These are phyloP conservation scores for Tamias sibiricus DNA, from an alignment of 2,113 vertebrate species.

Conservation along the genomic window DNA sequence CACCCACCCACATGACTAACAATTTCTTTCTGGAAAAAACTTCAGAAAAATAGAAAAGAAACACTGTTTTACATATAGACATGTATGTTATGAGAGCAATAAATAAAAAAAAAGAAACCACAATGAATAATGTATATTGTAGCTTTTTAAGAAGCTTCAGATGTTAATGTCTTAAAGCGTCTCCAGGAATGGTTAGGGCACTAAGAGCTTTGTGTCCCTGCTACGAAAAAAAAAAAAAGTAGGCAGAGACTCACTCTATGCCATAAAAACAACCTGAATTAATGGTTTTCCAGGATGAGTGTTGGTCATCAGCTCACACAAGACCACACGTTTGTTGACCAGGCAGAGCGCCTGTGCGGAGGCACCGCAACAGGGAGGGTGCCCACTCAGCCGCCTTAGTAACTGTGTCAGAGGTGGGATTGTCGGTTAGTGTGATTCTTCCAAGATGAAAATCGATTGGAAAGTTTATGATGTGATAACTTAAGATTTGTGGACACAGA, in stretches of 20 bases:
- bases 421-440: not conserved
- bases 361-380: too few species aligned
- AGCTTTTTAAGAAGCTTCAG: not conserved
- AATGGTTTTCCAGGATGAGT: fast-evolving
- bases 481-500: fast-evolving
- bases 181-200: fast-evolving
- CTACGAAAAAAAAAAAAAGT: not conserved
- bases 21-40: not conserved
- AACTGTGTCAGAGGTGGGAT: not conserved
- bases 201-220: fast-evolving
- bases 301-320: fast-evolving
- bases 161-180: fast-evolving
- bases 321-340: fast-evolving
- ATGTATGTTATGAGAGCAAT: fast-evolving
- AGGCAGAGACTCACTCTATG: fast-evolving
- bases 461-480: fast-evolving
- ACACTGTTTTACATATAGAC: fast-evolving
- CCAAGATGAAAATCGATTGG: not conserved
- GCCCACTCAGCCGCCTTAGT: fast-evolving
- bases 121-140: fast-evolving
- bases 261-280: fast-evolving
- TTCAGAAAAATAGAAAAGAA: not conserved
- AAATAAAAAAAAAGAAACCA: fast-evolving
- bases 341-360: not conserved
- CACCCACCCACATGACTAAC: not conserved